Conservation (phyloP, 2,888 invertebrate species). For the Drosophila prolongata region DNA sequence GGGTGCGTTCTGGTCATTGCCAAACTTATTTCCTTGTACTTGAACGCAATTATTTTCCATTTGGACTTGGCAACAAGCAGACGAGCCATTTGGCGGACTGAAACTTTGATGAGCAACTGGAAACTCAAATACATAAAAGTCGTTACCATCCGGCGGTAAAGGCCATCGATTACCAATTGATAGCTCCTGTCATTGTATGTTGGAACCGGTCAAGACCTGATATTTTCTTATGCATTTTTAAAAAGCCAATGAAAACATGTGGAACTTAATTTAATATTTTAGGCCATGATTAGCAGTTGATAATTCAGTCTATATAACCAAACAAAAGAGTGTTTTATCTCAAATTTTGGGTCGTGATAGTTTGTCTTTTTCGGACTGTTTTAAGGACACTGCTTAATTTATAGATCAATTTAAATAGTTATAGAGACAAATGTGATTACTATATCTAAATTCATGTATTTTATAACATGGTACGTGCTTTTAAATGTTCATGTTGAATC, state of each 20-base stretch:
- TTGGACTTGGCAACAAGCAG: slow-evolving; percentile 42
- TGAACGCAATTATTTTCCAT: slow-evolving; percentile 57
- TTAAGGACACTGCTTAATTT: too few species aligned
- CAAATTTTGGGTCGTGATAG: too few species aligned
- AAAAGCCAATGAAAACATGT: neutral
- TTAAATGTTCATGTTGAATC: too few species aligned
- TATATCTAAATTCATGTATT: too few species aligned
- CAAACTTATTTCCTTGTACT: slow-evolving; percentile 72
- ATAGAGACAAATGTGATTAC: too few species aligned
- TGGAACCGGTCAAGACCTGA: neutral
- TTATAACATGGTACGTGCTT: too few species aligned
- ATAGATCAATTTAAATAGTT: too few species aligned
- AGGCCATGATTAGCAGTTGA: too few species aligned
- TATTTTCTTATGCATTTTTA: neutral
- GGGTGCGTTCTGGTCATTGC: slow-evolving; percentile 61
- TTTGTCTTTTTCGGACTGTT: too few species aligned
- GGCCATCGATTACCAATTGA: slow-evolving; percentile 64
- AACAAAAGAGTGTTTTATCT: too few species aligned
- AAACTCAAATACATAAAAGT: slow-evolving; percentile 37
- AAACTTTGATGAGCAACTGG: slow-evolving; percentile 53
- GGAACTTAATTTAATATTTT: too few species aligned
- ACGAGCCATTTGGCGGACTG: slow-evolving; percentile 11
- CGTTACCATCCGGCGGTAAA: slow-evolving; percentile 24
- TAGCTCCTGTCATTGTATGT: slow-evolving; percentile 14
- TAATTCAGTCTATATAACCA: too few species aligned